Evolutionary conservation across 2,888 invertebrate species (phyloP).

Genomic region (Strigamia maritima): DNA sequence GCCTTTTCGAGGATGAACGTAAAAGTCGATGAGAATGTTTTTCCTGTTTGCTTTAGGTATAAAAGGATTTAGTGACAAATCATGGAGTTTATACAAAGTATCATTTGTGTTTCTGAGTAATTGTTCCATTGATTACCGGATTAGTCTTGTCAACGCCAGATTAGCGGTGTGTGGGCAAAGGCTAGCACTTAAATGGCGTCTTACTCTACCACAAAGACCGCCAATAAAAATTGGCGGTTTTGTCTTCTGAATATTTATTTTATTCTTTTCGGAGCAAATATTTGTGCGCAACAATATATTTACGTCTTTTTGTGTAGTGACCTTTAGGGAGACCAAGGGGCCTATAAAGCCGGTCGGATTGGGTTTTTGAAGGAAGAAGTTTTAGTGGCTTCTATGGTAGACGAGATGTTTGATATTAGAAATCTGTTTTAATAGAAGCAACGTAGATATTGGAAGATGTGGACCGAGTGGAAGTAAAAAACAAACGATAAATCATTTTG

Average conservation of each 20-base stretch:
- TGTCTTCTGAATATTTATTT: not conserved
- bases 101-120: conserved; percentile 20
- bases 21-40: not conserved
- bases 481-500: conserved; percentile 32
- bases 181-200: conserved; percentile 16
- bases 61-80: conserved; percentile 25
- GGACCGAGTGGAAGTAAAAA: not conserved
- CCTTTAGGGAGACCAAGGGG: not conserved
- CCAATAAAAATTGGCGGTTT: conserved; percentile 15
- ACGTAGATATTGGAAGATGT: conserved; percentile 5
- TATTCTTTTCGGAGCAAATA: not conserved
- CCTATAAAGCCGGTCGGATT: not conserved
- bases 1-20: not conserved
- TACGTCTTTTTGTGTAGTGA: not conserved
- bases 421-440: conserved; percentile 18
- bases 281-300: not conserved
- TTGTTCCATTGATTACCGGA: conserved; percentile 29
- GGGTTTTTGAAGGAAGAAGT: not conserved
- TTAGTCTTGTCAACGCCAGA: conserved; percentile 12
- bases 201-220: conserved; percentile 2
- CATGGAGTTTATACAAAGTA: conserved; percentile 32
- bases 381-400: not conserved
- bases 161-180: conserved; percentile 20
- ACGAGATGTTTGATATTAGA: not conserved
- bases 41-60: conserved; percentile 24